These are phyloP conservation scores for Zoroaster sp. DNA, from an alignment of 53 echinoderm and acorn worm genomes.

Conservation along the genomic window DNA sequence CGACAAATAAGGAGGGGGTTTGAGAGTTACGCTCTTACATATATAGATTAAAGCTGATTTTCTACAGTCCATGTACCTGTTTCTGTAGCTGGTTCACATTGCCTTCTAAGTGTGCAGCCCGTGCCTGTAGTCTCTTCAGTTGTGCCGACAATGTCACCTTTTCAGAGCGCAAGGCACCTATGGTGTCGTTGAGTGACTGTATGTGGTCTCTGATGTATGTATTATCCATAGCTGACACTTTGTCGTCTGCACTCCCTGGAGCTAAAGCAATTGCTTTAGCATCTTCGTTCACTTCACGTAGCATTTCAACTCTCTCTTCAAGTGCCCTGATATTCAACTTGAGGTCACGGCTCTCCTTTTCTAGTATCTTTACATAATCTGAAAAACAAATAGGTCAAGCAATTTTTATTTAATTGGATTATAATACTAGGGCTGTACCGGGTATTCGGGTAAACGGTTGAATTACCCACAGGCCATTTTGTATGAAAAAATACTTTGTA, in stretches of 20 bases:
- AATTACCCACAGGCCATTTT: too few relatives aligned
- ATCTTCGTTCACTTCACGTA: background rate
- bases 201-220: constrained; percentile 69
- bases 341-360: constrained; percentile 78
- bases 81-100: constrained; percentile 52
- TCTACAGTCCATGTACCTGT: too few relatives aligned
- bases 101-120: constrained; percentile 61
- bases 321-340: constrained; percentile 75
- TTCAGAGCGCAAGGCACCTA: constrained; percentile 78
- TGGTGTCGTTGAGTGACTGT: constrained; percentile 76
- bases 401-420: too few relatives aligned
- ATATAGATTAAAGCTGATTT: too few relatives aligned
- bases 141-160: constrained; percentile 69
- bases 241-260: background rate
- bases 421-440: too few relatives aligned
- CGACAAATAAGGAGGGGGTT: too few relatives aligned
- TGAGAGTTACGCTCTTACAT: too few relatives aligned
- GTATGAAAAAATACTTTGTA: too few relatives aligned
- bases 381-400: too few relatives aligned
- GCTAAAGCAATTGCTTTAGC: too few relatives aligned
- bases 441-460: too few relatives aligned
- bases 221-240: constrained; percentile 20
- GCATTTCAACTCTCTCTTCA: constrained; percentile 42
- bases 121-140: constrained; percentile 68
- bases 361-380: constrained; percentile 84